Evolutionary conservation across 2,113 vertebrate species (phyloP), one percentile per base, ranked within the genome.

Genomic region (Bufo bufo): DNA sequence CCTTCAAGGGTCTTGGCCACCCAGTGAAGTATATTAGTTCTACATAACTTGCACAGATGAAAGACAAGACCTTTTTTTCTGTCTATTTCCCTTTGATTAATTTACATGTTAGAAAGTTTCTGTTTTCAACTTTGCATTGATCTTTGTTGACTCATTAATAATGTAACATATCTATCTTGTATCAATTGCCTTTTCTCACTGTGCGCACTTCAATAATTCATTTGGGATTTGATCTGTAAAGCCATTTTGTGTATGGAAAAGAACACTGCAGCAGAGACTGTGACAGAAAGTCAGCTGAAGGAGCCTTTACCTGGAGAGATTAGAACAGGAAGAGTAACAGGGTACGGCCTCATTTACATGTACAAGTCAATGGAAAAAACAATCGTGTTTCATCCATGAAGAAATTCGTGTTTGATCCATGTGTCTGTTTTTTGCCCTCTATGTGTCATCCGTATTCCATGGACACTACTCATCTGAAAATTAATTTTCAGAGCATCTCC

Each of bases 111-210:
- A 10, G 49, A 52, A 77, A n/a, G 75, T 77, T 77, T 77, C 75
- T 20, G 20, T n/a, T 77, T 50, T 20, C 17, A 1, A 52, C 47
- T 77, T 50, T 77, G 75, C 75, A 52, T 77, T 77, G 49, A 77
- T 77, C 75, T 52, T n/a, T 77, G 75, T 52, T 52, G 47, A 77
- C 49, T 77, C 49, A n/a, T 52, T 50, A 77, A 77, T n/a, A 77
- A 77, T 52, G 20, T 17, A 77, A 52, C 7, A 52, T 52, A 47
- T 19, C 11, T 19, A 77, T 77, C 50, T 77, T 52, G 52, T 50
- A 77, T 77, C 75, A 77, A 77, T 77, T 77, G 52, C 75, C 49
- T 77, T 47, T 12, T 10, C 20, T 77, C 49, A 12, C 75, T 52
- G 19, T 47, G 47, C n/a, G 47, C 47, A 9, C 49, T 77, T 77